These are phyloP conservation scores for Buathra laborator DNA, from an alignment of 2,888 invertebrate species.

Conservation along the genomic window DNA sequence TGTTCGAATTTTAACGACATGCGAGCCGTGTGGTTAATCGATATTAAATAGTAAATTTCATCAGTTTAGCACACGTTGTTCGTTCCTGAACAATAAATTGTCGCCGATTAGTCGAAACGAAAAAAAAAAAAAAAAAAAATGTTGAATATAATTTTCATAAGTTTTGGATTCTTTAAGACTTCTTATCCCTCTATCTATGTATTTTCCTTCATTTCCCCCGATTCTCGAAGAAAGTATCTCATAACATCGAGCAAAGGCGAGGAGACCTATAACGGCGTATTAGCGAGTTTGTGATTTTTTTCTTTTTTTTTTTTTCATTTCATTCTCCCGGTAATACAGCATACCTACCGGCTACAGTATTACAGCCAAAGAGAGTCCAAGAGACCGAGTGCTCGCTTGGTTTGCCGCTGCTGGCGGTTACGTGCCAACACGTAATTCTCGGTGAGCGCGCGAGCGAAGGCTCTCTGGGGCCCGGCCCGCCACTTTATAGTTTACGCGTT, in stretches of 20 bases:
- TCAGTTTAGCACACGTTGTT: neutral
- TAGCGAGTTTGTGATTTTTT: constrained; percentile 50
- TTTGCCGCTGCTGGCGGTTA: constrained; percentile 57
- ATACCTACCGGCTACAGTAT: constrained; percentile 24
- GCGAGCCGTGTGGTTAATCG: too few relatives aligned
- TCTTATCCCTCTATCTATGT: neutral
- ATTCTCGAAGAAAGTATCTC: constrained; percentile 37
- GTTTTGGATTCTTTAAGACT: neutral
- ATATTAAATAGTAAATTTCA: neutral
- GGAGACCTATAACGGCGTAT: constrained; percentile 56
- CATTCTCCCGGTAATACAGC: constrained; percentile 7
- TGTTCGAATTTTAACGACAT: too few relatives aligned
- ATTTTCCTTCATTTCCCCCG: neutral
- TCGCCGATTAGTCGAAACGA: neutral
- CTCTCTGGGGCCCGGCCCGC: constrained; percentile 51
- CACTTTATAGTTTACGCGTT: constrained; percentile 68
- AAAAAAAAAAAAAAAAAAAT: neutral
- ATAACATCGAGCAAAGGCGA: constrained; percentile 42
- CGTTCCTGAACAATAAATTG: neutral
- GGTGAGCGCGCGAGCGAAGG: constrained; percentile 46
- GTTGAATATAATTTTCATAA: neutral
- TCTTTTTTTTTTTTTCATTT: constrained; percentile 8
- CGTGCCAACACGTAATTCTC: constrained; percentile 68
- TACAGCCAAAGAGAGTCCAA: constrained; percentile 46
- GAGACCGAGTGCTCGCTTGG: constrained; percentile 28